These are phyloP conservation scores for Andrena minutula DNA, from an alignment of 2,888 invertebrate genomes.

Conservation along the genomic window DNA sequence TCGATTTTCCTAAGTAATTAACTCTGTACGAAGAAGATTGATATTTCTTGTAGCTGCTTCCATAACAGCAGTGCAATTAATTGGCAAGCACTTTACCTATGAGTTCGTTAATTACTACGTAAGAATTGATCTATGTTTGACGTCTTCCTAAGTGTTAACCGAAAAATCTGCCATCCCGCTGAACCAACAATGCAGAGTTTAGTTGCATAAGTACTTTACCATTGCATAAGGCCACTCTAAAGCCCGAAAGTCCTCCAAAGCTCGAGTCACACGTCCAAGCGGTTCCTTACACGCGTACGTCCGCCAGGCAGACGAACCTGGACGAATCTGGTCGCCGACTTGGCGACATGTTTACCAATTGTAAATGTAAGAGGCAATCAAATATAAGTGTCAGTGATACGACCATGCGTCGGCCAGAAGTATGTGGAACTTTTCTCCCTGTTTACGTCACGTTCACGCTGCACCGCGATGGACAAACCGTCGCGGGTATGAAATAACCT, in stretches of 20 bases:
- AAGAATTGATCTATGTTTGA: no score
- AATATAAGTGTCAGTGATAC: slow-evolving; percentile 66
- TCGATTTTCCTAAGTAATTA: background rate
- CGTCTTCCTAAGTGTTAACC: background rate
- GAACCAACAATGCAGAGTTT: background rate
- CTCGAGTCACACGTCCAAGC: slow-evolving; percentile 17
- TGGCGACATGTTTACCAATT: slow-evolving; percentile 46
- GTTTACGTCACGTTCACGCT: slow-evolving; percentile 12
- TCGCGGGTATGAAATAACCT: slow-evolving; percentile 54
- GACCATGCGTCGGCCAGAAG: slow-evolving; percentile 11
- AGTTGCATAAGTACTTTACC: background rate
- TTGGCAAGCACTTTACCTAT: no score
- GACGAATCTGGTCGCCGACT: slow-evolving; percentile 1
- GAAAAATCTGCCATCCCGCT: background rate
- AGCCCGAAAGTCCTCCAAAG: slow-evolving; percentile 10
- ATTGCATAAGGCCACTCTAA: background rate
- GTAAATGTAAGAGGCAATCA: slow-evolving; percentile 67
- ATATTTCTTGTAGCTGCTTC: no score
- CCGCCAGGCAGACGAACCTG: slow-evolving; percentile 6
- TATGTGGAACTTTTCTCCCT: slow-evolving; percentile 39
- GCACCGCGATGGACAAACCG: slow-evolving; percentile 28
- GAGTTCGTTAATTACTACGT: no score
- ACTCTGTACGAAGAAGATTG: no score
- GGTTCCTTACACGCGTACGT: slow-evolving; percentile 23
- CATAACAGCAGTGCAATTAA: no score